Conservation (phyloP, 2,797 vertebrate genomes). For the Epinephelus coioides region DNA sequence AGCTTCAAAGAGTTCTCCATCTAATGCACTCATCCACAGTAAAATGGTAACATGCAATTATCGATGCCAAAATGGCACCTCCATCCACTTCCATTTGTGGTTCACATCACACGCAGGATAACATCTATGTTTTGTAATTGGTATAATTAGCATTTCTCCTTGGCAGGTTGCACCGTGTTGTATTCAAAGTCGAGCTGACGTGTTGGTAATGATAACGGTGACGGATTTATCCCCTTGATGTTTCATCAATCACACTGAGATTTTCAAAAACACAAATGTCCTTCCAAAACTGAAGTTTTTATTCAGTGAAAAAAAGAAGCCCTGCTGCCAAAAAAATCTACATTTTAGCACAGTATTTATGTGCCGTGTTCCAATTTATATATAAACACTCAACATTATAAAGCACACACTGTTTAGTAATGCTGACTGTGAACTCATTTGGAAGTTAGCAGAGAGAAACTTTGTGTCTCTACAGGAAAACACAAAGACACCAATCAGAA, state of each 20-base stretch:
- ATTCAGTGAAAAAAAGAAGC: conserved; percentile 15
- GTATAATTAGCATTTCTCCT: conserved; percentile 78
- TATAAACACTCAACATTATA: neutral
- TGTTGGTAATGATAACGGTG: conserved; percentile 60
- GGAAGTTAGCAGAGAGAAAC: neutral
- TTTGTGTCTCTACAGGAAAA: conserved; percentile 7
- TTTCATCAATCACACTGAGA: conserved; percentile 60
- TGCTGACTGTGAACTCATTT: conserved; percentile 4
- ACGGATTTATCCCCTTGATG: conserved; percentile 61
- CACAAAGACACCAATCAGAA: neutral
- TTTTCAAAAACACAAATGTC: conserved; percentile 52
- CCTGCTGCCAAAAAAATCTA: conserved; percentile 27
- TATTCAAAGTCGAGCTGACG: conserved; percentile 71
- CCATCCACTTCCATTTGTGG: conserved; percentile 74
- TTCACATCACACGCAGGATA: conserved; percentile 68
- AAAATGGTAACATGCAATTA: conserved; percentile 77
- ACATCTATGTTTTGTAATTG: conserved; percentile 80
- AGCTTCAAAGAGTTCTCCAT: conserved; percentile 73
- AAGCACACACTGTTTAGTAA: neutral
- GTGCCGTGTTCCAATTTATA: conserved; percentile 12
- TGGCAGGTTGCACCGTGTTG: conserved; percentile 66
- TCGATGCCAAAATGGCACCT: conserved; percentile 70
- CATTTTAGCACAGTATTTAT: conserved; percentile 28
- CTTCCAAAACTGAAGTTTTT: conserved; percentile 49
- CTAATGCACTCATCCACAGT: conserved; percentile 73